phyloP scores from a whole-genome alignment of 2,888 invertebrate genomes.

The Gerosis bhagava region DNA sequence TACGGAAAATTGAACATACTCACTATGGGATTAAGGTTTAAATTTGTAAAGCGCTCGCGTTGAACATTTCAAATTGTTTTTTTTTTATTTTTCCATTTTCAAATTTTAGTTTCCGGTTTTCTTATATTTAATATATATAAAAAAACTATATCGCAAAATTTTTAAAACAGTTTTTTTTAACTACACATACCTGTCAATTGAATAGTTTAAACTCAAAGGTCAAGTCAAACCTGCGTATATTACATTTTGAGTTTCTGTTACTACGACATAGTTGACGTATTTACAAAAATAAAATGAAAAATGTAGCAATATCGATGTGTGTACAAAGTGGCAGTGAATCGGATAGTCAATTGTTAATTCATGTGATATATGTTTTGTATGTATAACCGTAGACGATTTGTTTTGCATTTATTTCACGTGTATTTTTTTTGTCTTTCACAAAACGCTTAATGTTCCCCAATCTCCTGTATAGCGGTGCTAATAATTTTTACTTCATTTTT shows the following conservation, averaged over 20 bases:
- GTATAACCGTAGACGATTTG: constrained; percentile 6
- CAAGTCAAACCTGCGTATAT: too few species aligned
- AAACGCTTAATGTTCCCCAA: not conserved
- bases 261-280: too few species aligned
- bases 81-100: too few species aligned
- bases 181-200: too few species aligned
- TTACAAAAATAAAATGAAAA: not conserved
- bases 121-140: constrained; percentile 16
- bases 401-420: constrained; percentile 14
- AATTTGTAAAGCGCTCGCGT: constrained; percentile 57
- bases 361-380: constrained; percentile 17
- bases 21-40: constrained; percentile 62
- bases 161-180: too few species aligned
- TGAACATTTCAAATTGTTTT: constrained; percentile 36
- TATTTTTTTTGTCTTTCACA: not conserved
- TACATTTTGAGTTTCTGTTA: too few species aligned
- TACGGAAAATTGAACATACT: constrained; percentile 77
- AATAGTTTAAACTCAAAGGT: too few species aligned
- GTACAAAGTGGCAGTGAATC: too few species aligned
- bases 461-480: constrained; percentile 10
- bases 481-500: constrained; percentile 6
- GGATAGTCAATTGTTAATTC: constrained; percentile 14
- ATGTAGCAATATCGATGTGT: too few species aligned
- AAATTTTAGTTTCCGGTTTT: constrained; percentile 1
- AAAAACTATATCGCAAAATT: constrained; percentile 1